Evolutionary conservation across 2,888 invertebrate species (phyloP).

Genomic region (Saturnia japonica): DNA sequence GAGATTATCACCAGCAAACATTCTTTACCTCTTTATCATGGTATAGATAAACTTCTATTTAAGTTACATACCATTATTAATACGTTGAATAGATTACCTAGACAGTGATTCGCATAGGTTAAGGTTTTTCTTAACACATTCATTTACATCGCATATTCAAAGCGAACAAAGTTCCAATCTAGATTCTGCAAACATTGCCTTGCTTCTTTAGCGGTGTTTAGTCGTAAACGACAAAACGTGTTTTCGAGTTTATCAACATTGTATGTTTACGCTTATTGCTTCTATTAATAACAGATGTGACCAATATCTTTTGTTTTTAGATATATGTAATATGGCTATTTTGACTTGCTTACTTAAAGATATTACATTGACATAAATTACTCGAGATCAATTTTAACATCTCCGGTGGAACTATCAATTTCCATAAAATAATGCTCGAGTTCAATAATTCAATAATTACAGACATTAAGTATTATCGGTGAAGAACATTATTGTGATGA

Average conservation of each 20-base stretch:
- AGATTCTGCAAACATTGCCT: conserved; percentile 4
- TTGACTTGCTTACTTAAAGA: no score
- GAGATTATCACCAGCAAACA: no score
- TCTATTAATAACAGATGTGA: not conserved
- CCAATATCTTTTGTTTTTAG: not conserved
- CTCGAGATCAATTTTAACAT: no score
- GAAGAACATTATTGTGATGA: not conserved
- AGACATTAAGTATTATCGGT: not conserved
- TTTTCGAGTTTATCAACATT: conserved; percentile 1
- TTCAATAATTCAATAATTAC: not conserved
- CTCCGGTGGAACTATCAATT: no score
- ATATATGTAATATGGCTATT: no score
- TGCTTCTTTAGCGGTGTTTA: not conserved
- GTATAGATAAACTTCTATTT: not conserved
- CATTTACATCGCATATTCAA: not conserved
- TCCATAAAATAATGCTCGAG: not conserved
- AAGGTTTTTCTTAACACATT: not conserved
- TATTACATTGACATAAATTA: no score
- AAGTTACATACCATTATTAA: not conserved
- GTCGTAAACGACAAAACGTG: not conserved
- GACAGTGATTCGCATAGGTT: not conserved
- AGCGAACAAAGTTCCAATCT: not conserved
- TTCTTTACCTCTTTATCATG: no score
- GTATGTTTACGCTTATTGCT: not conserved
- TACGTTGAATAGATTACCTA: not conserved